Evolutionary conservation across 1,140 invertebrate genomes (phyloP).

Genomic region (Archivesica marissinica): DNA sequence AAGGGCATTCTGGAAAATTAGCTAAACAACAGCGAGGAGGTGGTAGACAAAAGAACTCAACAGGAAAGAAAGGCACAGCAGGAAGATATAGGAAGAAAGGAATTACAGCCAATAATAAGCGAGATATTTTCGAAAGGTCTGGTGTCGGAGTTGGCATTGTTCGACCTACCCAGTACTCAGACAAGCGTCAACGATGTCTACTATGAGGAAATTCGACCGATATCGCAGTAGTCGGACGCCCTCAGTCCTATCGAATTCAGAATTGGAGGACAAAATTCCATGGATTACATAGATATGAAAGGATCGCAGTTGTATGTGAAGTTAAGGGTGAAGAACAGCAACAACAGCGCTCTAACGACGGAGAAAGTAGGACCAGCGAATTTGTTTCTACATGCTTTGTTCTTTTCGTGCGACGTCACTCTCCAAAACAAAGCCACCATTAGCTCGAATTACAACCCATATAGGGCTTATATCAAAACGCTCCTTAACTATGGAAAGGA

Average conservation of each 20-base stretch:
- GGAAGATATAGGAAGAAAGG: too few species aligned
- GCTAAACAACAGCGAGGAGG: too few species aligned
- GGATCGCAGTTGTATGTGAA: constrained; percentile 43
- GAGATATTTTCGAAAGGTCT: too few species aligned
- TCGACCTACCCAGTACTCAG: constrained; percentile 56
- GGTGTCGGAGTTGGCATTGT: constrained; percentile 48
- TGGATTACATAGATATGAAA: constrained; percentile 62
- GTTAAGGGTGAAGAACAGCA: constrained; percentile 34
- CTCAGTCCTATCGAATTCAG: constrained; percentile 15
- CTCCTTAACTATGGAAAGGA: constrained; percentile 34
- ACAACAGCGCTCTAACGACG: constrained; percentile 27
- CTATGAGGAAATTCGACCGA: constrained; percentile 55
- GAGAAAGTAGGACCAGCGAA: constrained; percentile 50
- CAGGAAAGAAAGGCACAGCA: too few species aligned
- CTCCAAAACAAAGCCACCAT: constrained; percentile 38
- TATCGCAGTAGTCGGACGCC: not conserved
- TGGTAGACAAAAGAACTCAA: too few species aligned
- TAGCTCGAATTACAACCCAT: constrained; percentile 48
- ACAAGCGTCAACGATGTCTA: constrained; percentile 41
- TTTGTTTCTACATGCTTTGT: constrained; percentile 41
- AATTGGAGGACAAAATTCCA: constrained; percentile 54
- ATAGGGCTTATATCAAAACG: constrained; percentile 37
- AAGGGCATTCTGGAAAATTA: too few species aligned
- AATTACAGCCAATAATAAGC: too few species aligned
- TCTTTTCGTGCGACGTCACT: constrained; percentile 15